Percentiles rank a stretch among this genome's conserved stretches.
Evolutionary conservation across 2,888 invertebrate species (phyloP).

Genomic region (Perizoma flavofasciatum): DNA sequence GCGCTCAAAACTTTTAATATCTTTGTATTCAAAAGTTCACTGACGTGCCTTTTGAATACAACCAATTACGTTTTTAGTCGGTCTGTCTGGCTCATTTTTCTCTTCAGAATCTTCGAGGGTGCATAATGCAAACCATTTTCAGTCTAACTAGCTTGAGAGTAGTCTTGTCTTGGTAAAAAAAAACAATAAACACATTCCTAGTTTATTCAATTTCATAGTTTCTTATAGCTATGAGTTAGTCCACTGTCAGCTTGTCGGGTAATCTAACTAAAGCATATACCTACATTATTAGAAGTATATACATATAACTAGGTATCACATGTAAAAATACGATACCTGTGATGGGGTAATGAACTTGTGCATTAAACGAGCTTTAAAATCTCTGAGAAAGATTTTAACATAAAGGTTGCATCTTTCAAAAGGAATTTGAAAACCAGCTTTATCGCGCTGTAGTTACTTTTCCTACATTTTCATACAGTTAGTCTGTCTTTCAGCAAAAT

Average conservation of each 20-base stretch:
- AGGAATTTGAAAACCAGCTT: neutral
- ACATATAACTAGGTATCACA: neutral
- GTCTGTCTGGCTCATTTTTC: neutral
- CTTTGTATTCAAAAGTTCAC: neutral
- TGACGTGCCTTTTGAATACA: no score
- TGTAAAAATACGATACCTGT: conserved; percentile 27
- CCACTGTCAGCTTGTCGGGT: neutral
- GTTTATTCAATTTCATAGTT: neutral
- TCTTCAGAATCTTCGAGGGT: neutral
- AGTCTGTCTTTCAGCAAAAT: no score
- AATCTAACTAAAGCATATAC: no score
- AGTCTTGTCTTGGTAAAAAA: no score
- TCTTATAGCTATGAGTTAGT: no score
- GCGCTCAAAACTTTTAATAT: neutral
- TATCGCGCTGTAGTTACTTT: no score
- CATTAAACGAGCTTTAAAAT: conserved; percentile 12
- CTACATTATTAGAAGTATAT: no score
- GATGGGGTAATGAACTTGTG: conserved; percentile 45
- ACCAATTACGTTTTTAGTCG: neutral
- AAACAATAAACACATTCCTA: no score
- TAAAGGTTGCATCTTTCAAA: no score
- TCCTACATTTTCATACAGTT: no score
- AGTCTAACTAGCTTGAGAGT: no score
- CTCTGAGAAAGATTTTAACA: no score
- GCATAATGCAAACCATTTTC: neutral